Conservation (phyloP, 2,797 vertebrate species). For the Mus caroli region DNA sequence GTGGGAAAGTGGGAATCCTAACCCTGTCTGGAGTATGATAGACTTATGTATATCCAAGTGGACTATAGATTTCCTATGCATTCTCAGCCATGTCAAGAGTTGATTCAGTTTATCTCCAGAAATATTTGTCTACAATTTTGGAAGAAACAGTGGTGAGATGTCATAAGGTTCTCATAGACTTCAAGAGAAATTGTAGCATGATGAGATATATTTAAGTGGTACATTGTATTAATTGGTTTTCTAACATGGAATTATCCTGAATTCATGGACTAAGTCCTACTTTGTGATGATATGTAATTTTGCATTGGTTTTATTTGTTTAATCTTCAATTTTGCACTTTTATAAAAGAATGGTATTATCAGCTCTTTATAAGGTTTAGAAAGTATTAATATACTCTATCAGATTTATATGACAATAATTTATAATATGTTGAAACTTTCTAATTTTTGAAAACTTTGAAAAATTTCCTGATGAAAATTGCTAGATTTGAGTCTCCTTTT, state of each 20-base stretch:
- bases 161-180: neutral
- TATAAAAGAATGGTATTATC: neutral
- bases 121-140: neutral
- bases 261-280: neutral
- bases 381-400: neutral
- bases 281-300: neutral
- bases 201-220: neutral
- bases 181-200: neutral
- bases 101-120: too few species aligned
- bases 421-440: neutral
- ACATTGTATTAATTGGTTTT: neutral
- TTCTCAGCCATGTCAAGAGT: too few species aligned
- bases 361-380: neutral
- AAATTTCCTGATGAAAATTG: neutral
- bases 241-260: neutral
- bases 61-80: too few species aligned
- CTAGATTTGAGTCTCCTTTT: neutral
- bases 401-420: neutral
- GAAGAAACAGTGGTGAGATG: neutral
- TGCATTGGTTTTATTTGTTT: neutral
- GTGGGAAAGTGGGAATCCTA: too few species aligned
- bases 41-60: too few species aligned
- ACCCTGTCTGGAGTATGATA: too few species aligned
- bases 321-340: neutral
- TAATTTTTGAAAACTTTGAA: neutral